These are phyloP conservation scores for Zonotrichia leucophrys DNA, from an alignment of 2,113 vertebrate genomes.

Conservation along the genomic window DNA sequence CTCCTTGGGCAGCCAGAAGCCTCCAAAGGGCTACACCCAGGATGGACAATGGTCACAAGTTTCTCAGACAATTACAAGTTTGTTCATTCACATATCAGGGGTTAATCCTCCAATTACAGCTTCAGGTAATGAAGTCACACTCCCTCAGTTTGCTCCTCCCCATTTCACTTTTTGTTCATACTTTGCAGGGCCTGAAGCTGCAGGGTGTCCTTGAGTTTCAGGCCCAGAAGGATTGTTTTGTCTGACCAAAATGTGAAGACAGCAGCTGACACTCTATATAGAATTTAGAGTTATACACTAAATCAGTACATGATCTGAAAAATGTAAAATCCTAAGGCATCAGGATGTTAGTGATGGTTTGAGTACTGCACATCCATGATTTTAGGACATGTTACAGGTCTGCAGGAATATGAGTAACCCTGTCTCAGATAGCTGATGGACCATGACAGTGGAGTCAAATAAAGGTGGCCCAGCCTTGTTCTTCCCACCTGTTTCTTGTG, in stretches of 20 bases:
- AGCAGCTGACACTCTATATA: not conserved
- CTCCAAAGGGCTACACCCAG: not conserved
- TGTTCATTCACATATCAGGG: not conserved
- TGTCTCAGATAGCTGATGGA: not conserved
- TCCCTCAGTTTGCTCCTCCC: not conserved
- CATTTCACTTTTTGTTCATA: not conserved
- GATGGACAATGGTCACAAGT: fast-evolving
- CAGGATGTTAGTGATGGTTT: not conserved
- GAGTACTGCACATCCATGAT: not conserved
- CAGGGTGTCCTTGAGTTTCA: not conserved
- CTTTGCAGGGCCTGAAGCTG: no score
- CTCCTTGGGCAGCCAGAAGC: not conserved
- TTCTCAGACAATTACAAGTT: not conserved
- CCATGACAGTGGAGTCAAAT: not conserved
- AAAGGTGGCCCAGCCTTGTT: not conserved
- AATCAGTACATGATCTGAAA: not conserved
- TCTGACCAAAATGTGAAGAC: not conserved
- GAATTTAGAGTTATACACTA: not conserved
- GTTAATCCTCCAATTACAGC: not conserved
- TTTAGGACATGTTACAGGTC: not conserved
- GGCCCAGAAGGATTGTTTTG: not conserved
- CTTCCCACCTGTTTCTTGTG: not conserved
- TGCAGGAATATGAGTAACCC: not conserved
- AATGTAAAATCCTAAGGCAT: not conserved
- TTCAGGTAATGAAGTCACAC: not conserved